A percentile compares a stretch with the other conserved stretches of the same genome.
phyloP scores from a whole-genome alignment of 1,140 invertebrate species.

The Penaeus japonicus region DNA sequence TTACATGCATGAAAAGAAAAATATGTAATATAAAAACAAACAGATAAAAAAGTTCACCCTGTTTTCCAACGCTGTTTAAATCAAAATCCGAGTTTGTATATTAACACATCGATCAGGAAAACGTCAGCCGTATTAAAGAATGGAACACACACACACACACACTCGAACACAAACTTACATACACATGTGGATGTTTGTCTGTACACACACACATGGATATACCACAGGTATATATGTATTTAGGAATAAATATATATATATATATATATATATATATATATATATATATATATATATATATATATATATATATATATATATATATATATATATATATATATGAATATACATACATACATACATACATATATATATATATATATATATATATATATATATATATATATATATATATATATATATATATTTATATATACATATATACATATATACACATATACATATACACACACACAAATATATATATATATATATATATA shows the following conservation, averaged over 20 bases:
- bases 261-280: not conserved
- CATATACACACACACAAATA: not conserved
- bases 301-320: not conserved
- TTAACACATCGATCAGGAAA: too few relatives aligned
- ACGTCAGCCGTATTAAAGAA: too few relatives aligned
- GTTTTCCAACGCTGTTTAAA: too few relatives aligned
- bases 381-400: slow-evolving; percentile 26
- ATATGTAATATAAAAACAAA: too few relatives aligned
- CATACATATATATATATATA: not conserved
- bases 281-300: not conserved
- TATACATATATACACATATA: slow-evolving; percentile 1
- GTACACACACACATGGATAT: slow-evolving; percentile 1
- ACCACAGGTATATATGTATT: too few relatives aligned
- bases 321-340: not conserved
- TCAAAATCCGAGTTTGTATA: too few relatives aligned
- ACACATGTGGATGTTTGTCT: slow-evolving; percentile 9
- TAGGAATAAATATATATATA: not conserved
- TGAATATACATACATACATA: not conserved
- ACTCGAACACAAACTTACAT: not conserved
- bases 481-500: slow-evolving; percentile 11
- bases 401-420: slow-evolving; percentile 16
- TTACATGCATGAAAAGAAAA: too few relatives aligned
- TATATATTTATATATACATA: slow-evolving; percentile 7
- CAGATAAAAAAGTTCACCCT: too few relatives aligned
- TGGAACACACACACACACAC: slow-evolving; percentile 8